Evolutionary conservation across 2,797 vertebrate species (phyloP), one percentile per base, ranked within the genome.

Genomic region (Micromesistius poutassou): DNA sequence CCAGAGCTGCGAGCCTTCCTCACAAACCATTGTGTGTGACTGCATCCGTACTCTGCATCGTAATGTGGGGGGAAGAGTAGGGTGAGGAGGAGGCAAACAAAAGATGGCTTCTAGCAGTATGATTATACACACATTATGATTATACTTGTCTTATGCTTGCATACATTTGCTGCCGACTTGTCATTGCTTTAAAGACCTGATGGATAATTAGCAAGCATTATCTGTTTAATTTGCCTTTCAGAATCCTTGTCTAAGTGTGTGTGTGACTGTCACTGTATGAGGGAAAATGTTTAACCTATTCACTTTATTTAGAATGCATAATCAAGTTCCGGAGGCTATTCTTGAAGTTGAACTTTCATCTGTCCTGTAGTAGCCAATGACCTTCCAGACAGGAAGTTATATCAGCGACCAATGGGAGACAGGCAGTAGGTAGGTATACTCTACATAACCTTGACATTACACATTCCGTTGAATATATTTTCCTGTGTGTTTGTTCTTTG

Each of bases 271-370:
- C 2, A 8, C 46, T 13, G 50, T n/a, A 38, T 30, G 55, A 30
- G 8, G 9, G 62, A 8, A 68, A 68, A 68, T 22, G n/a, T 25
- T 62, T n/a, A 25, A 30, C 38, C 36, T 5, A 35, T 72, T 31
- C n/a, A 3, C 13, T 70, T 82, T 81, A 75, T 84, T 74, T 79
- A 73, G 74, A 25, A 84, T 72, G 62, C 77, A 74, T 72, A 83
- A 76, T 79, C 35, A 50, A 72, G n/a, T 68, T 68, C 10, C 12
- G 9, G n/a, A 68, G 62, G 62, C 25, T 68, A 68, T 68, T 68
- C 62, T 68, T 68, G 62, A 68, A 28, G 62, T 68, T 68, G 62
- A 68, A 68, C 50, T n/a, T 62, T 62, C 50, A 62, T n/a, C 50
- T 22, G 25, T 28, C n/a, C 8, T 28, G 62, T 28, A 28, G 62